Base-by-base conservation (phyloP, 2,888 invertebrate genomes). In the Stegophylla sp. region DNA sequence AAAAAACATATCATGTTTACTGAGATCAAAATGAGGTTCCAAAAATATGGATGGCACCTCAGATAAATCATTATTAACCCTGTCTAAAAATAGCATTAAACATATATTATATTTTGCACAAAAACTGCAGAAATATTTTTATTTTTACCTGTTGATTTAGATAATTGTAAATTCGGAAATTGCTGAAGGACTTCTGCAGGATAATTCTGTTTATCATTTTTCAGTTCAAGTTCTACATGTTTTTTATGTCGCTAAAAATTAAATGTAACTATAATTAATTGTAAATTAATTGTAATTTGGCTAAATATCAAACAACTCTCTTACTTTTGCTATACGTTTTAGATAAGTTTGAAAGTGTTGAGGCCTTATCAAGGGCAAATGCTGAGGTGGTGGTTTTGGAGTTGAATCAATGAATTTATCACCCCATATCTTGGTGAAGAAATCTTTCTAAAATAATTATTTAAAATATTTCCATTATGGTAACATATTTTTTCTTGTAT, bases 371-470 rank as follows among this genome's bases (percentile, higher is more conserved):
- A 94, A 93, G 59, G 95, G 95, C 84, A 97, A 88, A 86, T 93
- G 92, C 0, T 92, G 91, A 85, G 94, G 94, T 84, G 92, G 91
- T 56, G 91, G 90, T 84, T 97, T 91, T 66, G 91, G 90, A 41
- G 90, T 89, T 85, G 93, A 92, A 83, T 97, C 97, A 26, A 96
- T 91, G 87, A 99, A 99, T 82, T 91, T 90, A 85, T 97, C 97
- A 64, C 99, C 98, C 98, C 98, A 99, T 83, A 96, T 96, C 87
- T 95, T 96, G 0, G 97, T 97, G 86, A 99, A 97, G 86, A 99
- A 96, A 87, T 97, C 90, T 85, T 86, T 86, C 87, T 88, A 85
- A 66, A 79, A 79, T 34, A 13, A 17, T n/a, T 13, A 23, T 28
- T n/a, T 34, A 66, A 28, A 34, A 79, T 59, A 53, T 51, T 34